phyloP scores from a whole-genome alignment of 2,888 invertebrate genomes.

The Orthosia cruda region DNA sequence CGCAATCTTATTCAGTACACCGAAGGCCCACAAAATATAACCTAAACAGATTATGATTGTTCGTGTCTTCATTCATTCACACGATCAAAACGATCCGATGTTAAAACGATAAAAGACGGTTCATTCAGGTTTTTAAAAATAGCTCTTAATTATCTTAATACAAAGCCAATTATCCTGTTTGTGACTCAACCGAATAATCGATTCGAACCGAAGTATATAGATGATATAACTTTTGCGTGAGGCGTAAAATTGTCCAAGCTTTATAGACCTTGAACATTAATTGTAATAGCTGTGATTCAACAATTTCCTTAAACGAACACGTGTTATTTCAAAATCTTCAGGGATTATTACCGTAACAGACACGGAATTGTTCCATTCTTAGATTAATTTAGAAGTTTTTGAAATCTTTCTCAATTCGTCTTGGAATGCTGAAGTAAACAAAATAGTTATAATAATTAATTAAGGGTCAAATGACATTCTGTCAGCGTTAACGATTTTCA shows the following conservation, averaged over 20 bases:
- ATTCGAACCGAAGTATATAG: conserved; percentile 50
- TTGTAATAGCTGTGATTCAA: conserved; percentile 26
- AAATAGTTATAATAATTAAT: no score
- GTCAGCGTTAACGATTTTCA: no score
- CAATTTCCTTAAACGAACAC: conserved; percentile 22
- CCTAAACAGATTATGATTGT: conserved; percentile 35
- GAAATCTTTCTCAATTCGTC: no score
- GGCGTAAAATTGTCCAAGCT: conserved; percentile 30
- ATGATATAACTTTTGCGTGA: conserved; percentile 65
- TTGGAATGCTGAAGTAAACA: no score
- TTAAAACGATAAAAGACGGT: conserved; percentile 69
- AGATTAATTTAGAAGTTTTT: no score
- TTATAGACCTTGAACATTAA: conserved; percentile 36
- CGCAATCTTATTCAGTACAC: not conserved
- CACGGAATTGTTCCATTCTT: not conserved
- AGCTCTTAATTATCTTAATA: conserved; percentile 18
- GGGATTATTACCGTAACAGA: conserved; percentile 13
- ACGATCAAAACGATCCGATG: conserved; percentile 66
- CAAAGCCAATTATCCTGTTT: conserved; percentile 37
- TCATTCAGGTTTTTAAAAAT: conserved; percentile 28
- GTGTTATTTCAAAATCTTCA: not conserved
- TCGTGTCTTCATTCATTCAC: conserved; percentile 64
- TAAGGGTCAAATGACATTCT: no score
- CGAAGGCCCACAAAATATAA: conserved; percentile 17
- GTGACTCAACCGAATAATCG: conserved; percentile 56